phyloP scores from a whole-genome alignment of 2,113 vertebrate genomes.

The Tiliqua scincoides region DNA sequence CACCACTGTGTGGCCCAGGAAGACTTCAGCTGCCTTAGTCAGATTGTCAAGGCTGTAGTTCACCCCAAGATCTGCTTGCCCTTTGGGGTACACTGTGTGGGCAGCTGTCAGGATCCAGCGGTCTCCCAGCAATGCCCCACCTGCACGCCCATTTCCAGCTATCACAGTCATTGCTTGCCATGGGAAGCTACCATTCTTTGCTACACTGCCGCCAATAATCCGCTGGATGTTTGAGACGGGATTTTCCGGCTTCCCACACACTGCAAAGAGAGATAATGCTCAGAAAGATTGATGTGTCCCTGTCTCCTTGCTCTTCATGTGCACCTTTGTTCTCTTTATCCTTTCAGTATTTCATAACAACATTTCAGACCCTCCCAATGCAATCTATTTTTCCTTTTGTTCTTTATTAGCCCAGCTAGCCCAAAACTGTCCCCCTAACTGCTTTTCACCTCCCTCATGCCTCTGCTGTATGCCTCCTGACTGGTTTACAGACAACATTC shows the following conservation, averaged over 20 bases:
- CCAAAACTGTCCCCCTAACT: neutral
- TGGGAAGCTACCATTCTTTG: conserved; percentile 82
- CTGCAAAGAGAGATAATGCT: conserved; percentile 68
- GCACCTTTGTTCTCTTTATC: neutral
- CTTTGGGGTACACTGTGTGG: conserved; percentile 76
- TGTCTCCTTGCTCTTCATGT: neutral
- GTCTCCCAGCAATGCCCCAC: conserved; percentile 86
- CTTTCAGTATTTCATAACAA: neutral
- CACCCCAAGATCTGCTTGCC: neutral
- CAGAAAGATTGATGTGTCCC: neutral
- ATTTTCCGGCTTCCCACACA: conserved; percentile 81
- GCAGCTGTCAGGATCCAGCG: conserved; percentile 92
- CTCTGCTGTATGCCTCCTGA: neutral
- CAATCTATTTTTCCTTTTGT: neutral
- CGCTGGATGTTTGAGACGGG: conserved; percentile 57
- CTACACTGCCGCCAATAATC: conserved; percentile 78
- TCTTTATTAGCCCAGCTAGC: neutral
- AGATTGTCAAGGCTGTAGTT: conserved; percentile 20
- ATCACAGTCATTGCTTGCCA: conserved; percentile 83
- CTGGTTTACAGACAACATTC: neutral
- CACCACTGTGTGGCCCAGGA: conserved; percentile 61
- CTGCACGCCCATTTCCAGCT: conserved; percentile 71
- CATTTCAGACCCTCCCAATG: neutral
- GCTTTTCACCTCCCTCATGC: neutral
- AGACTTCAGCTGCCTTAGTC: conserved; percentile 56